phyloP scores from a whole-genome alignment of 2,797 vertebrate species.

The Erpetoichthys calabaricus region DNA sequence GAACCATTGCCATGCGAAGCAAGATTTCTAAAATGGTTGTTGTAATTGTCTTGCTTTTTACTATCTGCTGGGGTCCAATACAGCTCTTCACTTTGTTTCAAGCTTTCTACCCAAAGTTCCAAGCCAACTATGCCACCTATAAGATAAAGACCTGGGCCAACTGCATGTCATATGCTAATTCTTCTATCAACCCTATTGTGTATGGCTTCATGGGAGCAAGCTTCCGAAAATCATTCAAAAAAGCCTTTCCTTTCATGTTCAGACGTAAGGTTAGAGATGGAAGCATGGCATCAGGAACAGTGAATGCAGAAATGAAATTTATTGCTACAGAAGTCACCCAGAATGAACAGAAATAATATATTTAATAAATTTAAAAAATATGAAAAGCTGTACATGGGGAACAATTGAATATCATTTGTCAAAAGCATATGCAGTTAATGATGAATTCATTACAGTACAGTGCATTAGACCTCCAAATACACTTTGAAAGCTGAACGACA shows the following conservation, averaged over 20 bases:
- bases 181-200: slow-evolving; percentile 69
- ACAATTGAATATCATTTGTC: background rate
- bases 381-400: background rate
- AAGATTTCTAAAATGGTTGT: slow-evolving; percentile 78
- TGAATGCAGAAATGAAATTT: slow-evolving; percentile 73
- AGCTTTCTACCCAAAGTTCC: slow-evolving; percentile 59
- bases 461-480: too few species aligned
- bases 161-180: slow-evolving; percentile 79
- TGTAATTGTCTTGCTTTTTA: slow-evolving; percentile 62
- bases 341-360: slow-evolving; percentile 22
- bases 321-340: slow-evolving; percentile 51
- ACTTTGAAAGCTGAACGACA: too few species aligned
- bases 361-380: slow-evolving; percentile 12
- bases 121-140: slow-evolving; percentile 57
- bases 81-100: slow-evolving; percentile 62
- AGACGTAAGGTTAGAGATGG: slow-evolving; percentile 59
- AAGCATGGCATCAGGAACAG: slow-evolving; percentile 55
- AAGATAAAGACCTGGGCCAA: slow-evolving; percentile 80
- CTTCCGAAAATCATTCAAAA: slow-evolving; percentile 69
- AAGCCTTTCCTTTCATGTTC: slow-evolving; percentile 68
- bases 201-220: slow-evolving; percentile 74
- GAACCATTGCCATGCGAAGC: slow-evolving; percentile 61
- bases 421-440: too few species aligned
- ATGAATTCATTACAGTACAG: too few species aligned
- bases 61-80: slow-evolving; percentile 67